Conservation (phyloP, 2,113 vertebrate genomes). For the Microcebus jonahi region DNA sequence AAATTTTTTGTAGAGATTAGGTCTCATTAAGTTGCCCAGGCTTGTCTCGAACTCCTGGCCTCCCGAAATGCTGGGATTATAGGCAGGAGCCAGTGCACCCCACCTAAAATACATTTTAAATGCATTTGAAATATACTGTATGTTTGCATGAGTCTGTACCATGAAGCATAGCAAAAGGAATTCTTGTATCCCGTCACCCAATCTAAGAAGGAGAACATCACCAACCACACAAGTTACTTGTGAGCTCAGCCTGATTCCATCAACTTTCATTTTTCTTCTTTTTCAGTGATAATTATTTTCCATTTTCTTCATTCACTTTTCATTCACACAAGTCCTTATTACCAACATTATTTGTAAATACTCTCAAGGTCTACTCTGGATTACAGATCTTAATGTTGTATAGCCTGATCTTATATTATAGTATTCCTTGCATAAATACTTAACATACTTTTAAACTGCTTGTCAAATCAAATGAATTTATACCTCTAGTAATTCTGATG, state of each 20-base stretch:
- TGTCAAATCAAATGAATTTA: conserved; percentile 76
- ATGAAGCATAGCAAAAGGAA: conserved; percentile 2
- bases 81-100: not conserved
- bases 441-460: conserved; percentile 46
- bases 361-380: not conserved
- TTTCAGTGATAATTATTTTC: conserved; percentile 28
- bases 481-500: conserved; percentile 98
- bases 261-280: not conserved
- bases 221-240: not conserved
- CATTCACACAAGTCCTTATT: not conserved
- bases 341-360: not conserved
- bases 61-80: not conserved
- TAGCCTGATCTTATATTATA: not conserved
- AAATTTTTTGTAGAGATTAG: no score
- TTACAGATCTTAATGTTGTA: not conserved
- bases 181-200: not conserved
- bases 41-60: no score
- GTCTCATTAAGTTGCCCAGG: no score
- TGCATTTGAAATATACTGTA: not conserved
- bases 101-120: not conserved
- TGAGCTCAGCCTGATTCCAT: not conserved
- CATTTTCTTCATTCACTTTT: not conserved
- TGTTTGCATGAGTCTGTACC: not conserved
- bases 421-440: not conserved
- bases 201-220: not conserved